A percentile compares a stretch with the other conserved stretches of the same genome.
These are phyloP conservation scores for Drosophila bocki DNA, from an alignment of 1,140 invertebrate genomes.

Conservation along the genomic window DNA sequence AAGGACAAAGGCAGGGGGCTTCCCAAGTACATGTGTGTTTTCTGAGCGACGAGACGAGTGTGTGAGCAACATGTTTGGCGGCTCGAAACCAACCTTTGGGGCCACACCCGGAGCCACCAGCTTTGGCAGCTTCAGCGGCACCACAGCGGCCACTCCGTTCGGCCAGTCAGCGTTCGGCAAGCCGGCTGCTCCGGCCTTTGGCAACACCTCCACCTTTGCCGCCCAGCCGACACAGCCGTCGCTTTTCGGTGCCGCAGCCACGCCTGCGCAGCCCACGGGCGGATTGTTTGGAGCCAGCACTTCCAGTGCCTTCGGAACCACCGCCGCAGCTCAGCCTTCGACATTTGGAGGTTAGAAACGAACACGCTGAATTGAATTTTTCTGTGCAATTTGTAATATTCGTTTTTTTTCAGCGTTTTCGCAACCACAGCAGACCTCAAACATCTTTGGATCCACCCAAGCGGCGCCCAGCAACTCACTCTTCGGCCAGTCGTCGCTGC, in stretches of 20 bases:
- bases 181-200: constrained; percentile 81
- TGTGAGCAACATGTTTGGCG: constrained; percentile 76
- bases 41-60: constrained; percentile 9
- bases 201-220: constrained; percentile 77
- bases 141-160: constrained; percentile 69
- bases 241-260: constrained; percentile 85
- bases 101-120: constrained; percentile 61
- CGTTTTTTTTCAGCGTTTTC: constrained; percentile 57
- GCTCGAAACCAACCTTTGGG: constrained; percentile 81
- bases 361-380: constrained; percentile 12
- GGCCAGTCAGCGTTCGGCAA: constrained; percentile 81
- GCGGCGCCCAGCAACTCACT: constrained; percentile 72
- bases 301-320: constrained; percentile 85
- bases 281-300: constrained; percentile 85
- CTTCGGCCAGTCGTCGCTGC: constrained; percentile 86
- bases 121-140: constrained; percentile 72
- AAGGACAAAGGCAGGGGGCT: constrained; percentile 23
- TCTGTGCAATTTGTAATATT: not conserved
- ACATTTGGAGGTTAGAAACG: constrained; percentile 85
- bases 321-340: constrained; percentile 84
- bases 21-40: constrained; percentile 10
- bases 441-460: constrained; percentile 73
- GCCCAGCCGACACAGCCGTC: constrained; percentile 74
- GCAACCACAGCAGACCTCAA: constrained; percentile 72
- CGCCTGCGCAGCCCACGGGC: constrained; percentile 83